Percentiles rank a stretch among this genome's conserved stretches.
phyloP scores from a whole-genome alignment of 2,113 vertebrate genomes.

The Diadophis punctatus region DNA sequence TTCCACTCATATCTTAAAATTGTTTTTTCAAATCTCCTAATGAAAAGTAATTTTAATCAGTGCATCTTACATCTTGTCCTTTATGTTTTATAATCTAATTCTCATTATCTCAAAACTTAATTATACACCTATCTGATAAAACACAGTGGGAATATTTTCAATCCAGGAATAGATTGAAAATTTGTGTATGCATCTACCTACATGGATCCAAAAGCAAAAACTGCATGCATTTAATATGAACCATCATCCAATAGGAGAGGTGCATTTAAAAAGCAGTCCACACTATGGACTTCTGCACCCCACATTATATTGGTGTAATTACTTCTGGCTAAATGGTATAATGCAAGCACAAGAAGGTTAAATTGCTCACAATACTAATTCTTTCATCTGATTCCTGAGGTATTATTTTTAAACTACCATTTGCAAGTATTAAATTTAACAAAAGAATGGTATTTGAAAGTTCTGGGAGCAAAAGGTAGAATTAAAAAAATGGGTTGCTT shows the following conservation, averaged over 20 bases:
- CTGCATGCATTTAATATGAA: not conserved
- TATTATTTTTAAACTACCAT: constrained; percentile 31
- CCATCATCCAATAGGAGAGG: not conserved
- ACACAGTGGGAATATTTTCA: not conserved
- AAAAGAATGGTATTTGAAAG: constrained; percentile 34
- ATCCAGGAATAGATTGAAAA: not conserved
- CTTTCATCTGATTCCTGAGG: constrained; percentile 32
- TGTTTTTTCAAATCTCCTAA: not conserved
- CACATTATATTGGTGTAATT: not conserved
- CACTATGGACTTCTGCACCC: not conserved
- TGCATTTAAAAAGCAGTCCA: not conserved
- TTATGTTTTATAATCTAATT: not conserved
- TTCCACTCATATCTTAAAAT: not conserved
- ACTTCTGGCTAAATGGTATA: not conserved
- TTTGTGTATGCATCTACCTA: not conserved
- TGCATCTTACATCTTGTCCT: not conserved
- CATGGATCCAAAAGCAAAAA: not conserved
- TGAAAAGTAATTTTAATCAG: not conserved
- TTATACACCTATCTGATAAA: not conserved
- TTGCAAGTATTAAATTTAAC: constrained; percentile 40
- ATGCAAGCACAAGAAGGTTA: not conserved
- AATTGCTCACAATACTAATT: constrained; percentile 18
- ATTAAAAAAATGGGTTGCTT: not conserved
- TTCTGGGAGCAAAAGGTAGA: constrained; percentile 8
- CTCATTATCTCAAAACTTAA: not conserved